These are phyloP conservation scores for Onychomys arenicola DNA, from an alignment of 2,797 vertebrate genomes.

Conservation along the genomic window DNA sequence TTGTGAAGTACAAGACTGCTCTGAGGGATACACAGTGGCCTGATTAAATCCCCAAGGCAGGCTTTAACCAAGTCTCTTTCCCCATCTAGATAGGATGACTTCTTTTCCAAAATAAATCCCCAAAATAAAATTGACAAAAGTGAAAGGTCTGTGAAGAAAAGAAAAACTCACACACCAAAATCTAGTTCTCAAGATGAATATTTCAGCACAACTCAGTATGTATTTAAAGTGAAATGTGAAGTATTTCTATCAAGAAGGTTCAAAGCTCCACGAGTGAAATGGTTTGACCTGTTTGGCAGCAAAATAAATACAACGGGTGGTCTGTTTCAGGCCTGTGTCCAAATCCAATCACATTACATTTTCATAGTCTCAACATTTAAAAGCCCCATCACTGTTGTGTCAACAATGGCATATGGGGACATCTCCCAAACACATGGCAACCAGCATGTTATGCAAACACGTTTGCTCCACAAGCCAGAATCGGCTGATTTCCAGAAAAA, in stretches of 20 bases:
- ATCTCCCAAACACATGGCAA: constrained; percentile 86
- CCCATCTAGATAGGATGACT: neutral
- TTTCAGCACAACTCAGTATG: constrained; percentile 62
- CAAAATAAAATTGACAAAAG: constrained; percentile 55
- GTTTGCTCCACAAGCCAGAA: constrained; percentile 74
- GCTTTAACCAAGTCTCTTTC: neutral
- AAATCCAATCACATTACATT: constrained; percentile 84
- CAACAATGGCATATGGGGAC: constrained; percentile 82
- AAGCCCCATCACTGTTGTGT: constrained; percentile 82
- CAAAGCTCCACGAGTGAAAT: constrained; percentile 76
- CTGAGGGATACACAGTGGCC: neutral
- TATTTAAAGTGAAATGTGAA: constrained; percentile 76
- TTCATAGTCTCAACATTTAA: constrained; percentile 83
- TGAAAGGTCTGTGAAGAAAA: constrained; percentile 56
- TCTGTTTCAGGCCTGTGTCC: constrained; percentile 85
- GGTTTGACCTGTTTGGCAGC: constrained; percentile 83
- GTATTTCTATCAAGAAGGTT: constrained; percentile 77
- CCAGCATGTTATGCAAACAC: constrained; percentile 81
- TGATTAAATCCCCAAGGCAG: neutral
- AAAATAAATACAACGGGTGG: constrained; percentile 87
- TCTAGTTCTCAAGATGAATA: constrained; percentile 45
- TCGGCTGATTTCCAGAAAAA: constrained; percentile 79
- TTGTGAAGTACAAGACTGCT: neutral
- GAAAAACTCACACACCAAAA: constrained; percentile 52
- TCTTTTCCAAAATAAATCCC: constrained; percentile 7